These are phyloP conservation scores for Drosophila suboccidentalis DNA, from an alignment of 2,888 invertebrate genomes.

Conservation along the genomic window DNA sequence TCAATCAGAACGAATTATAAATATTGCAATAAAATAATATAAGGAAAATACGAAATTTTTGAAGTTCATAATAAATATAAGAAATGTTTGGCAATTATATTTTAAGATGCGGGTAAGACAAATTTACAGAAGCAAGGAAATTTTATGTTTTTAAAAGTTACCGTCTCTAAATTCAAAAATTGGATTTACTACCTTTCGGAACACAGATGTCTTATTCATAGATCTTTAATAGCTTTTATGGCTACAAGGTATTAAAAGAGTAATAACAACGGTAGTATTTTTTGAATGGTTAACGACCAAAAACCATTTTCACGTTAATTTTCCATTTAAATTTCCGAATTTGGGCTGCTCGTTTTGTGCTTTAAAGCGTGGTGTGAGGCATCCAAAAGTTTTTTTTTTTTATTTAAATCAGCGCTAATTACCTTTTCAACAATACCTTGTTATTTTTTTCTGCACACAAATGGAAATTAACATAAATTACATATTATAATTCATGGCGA, in stretches of 20 bases:
- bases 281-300: slow-evolving; percentile 8
- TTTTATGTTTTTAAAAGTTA: not conserved
- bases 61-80: not conserved
- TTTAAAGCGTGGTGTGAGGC: not conserved
- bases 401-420: slow-evolving; percentile 61
- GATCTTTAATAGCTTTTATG: not conserved
- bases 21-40: not conserved
- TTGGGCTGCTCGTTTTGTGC: slow-evolving; percentile 4
- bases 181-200: not conserved
- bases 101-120: not conserved
- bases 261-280: not conserved
- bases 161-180: not conserved
- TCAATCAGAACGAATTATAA: not conserved
- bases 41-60: not conserved
- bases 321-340: slow-evolving; percentile 4
- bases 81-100: not conserved
- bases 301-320: slow-evolving; percentile 5
- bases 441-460: slow-evolving; percentile 12
- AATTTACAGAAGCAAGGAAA: not conserved
- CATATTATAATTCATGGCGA: slow-evolving; percentile 57
- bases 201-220: not conserved
- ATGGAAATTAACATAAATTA: slow-evolving; percentile 59
- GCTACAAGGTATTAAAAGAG: not conserved
- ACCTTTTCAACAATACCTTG: slow-evolving; percentile 41
- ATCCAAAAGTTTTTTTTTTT: slow-evolving; percentile 17